Evolutionary conservation across 2,113 vertebrate genomes (phyloP).

Genomic region (Choloepus hoffmanni): DNA sequence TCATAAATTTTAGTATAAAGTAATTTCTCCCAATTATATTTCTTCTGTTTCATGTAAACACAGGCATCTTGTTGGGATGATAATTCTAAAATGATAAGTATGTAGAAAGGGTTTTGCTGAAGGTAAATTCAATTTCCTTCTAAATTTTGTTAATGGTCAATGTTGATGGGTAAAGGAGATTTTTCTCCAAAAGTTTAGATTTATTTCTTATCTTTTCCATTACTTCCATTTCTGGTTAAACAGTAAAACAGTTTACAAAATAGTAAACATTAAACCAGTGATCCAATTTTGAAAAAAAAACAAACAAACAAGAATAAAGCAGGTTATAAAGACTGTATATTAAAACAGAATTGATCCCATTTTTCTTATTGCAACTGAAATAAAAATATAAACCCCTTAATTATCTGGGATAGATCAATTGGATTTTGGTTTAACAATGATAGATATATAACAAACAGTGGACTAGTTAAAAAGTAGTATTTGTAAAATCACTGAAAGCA

Average conservation of each 20-base stretch:
- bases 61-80: background rate
- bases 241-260: background rate
- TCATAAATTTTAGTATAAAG: background rate
- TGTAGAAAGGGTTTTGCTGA: background rate
- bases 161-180: background rate
- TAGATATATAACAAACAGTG: background rate
- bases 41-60: background rate
- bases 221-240: constrained; percentile 21
- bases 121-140: constrained; percentile 40
- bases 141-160: background rate
- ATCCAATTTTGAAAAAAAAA: background rate
- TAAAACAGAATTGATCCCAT: background rate
- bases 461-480: background rate
- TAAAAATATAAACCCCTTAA: background rate
- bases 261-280: constrained; percentile 1
- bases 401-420: background rate
- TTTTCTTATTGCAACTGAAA: background rate
- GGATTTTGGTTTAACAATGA: background rate
- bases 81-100: background rate
- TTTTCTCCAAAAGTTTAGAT: background rate
- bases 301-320: background rate
- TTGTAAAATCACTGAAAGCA: constrained; percentile 13
- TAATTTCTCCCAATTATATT: constrained; percentile 13
- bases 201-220: background rate
- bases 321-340: background rate